phyloP scores from a whole-genome alignment of 2,113 vertebrate species.

The Chlorocebus sabaeus region DNA sequence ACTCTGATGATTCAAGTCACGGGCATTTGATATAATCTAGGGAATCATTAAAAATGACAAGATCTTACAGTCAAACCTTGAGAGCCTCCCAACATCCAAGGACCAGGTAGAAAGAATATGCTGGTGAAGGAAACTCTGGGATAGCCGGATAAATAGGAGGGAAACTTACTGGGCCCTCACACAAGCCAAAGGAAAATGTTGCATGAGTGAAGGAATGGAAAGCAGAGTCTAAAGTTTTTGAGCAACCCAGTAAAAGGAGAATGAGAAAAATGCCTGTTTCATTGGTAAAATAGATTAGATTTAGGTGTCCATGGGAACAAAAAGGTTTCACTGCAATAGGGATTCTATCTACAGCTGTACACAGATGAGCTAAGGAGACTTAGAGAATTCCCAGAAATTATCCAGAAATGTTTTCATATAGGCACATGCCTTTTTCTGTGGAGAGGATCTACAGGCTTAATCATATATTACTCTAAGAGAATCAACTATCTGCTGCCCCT shows the following conservation, averaged over 20 bases:
- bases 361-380: not conserved
- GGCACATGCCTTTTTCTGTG: not conserved
- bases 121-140: not conserved
- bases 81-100: not conserved
- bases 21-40: not conserved
- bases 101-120: not conserved
- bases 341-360: not conserved
- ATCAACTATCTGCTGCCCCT: not conserved
- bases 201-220: not conserved
- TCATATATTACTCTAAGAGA: not conserved
- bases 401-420: not conserved
- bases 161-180: not conserved
- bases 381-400: not conserved
- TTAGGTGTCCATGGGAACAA: not conserved
- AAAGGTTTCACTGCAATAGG: not conserved
- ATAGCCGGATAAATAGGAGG: not conserved
- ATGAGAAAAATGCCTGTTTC: not conserved
- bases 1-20: constrained; percentile 29
- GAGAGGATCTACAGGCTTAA: not conserved
- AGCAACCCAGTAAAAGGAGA: not conserved
- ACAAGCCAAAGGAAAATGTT: not conserved
- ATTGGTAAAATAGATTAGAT: not conserved
- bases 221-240: not conserved
- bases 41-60: not conserved
- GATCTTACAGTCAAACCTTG: not conserved